Evolutionary conservation across 2,888 invertebrate genomes (phyloP).

Genomic region (Mamestra brassicae): DNA sequence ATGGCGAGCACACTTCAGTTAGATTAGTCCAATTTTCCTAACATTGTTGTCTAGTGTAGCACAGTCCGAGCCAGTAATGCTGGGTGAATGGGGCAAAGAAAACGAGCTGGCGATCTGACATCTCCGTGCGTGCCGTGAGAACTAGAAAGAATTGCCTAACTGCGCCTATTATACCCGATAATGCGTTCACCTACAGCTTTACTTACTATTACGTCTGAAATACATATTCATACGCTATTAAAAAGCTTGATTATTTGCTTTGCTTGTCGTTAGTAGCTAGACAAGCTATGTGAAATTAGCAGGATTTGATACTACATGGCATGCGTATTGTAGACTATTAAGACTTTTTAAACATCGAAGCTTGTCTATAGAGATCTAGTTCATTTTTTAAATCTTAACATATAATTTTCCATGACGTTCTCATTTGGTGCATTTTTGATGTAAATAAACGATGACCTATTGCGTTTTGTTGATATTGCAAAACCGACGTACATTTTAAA

Average conservation of each 20-base stretch:
- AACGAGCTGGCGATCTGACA: slow-evolving; percentile 65
- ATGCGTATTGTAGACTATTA: background rate
- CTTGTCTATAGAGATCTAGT: too few relatives aligned
- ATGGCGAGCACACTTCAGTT: slow-evolving; percentile 66
- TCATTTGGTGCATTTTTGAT: slow-evolving; percentile 7
- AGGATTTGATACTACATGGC: background rate
- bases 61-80: slow-evolving; percentile 60
- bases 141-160: slow-evolving; percentile 70
- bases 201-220: background rate
- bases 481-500: slow-evolving; percentile 27
- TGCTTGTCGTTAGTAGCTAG: background rate
- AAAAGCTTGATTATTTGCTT: background rate
- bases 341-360: background rate
- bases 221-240: background rate
- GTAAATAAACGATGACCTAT: slow-evolving; percentile 26
- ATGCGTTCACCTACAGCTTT: slow-evolving; percentile 26
- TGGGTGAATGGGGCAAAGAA: slow-evolving; percentile 74
- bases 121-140: slow-evolving; percentile 68
- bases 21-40: slow-evolving; percentile 73
- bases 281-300: background rate
- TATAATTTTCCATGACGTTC: background rate
- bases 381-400: too few relatives aligned
- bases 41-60: slow-evolving; percentile 68
- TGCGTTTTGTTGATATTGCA: slow-evolving; percentile 31
- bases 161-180: slow-evolving; percentile 50